Base-by-base conservation (phyloP, 2,797 vertebrate species). In the Poliocrania exsul region DNA sequence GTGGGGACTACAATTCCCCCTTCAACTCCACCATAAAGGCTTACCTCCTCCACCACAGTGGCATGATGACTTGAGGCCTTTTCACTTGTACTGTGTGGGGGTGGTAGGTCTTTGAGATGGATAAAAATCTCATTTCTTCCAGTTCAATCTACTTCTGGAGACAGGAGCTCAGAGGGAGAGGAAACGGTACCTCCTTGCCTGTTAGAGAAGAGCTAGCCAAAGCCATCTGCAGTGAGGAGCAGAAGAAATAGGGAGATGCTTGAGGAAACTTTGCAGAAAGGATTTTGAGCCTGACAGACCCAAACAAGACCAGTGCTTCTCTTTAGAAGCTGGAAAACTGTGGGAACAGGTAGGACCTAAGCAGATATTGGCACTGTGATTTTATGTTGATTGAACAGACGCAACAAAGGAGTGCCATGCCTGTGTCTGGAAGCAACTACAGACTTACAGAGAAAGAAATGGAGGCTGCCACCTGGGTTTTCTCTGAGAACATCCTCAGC, bases 41-140 rank as follows among this genome's bases (percentile, higher is more conserved):
- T 66, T 38, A 44, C 20, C 53, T 60, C 37, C 47, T 82, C 56
- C 58, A 18, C 51, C 1, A 0, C 0, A 0, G 31, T 4, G 3
- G 6, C 33, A 33, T 5, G 19, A 38, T 50, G 19, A 65, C 62
- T 54, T 70, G 44, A 80, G 72, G 47, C 44, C 35, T 88, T 88
- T 81, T 66, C 69, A 61, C 31, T 50, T 28, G 11, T 44, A 38
- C 31, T 19, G 50, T 70, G 38, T 65, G 47, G 13, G 5, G 46
- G 37, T 12, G 35, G 16, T 24, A 4, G 5, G 11, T 19, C 44
- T 82, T 65, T 66, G 60, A 82, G n/a, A 65, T 20, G 50, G 44
- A 79, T 7, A 72, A 79, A 33, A 9, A 9, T 16, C 37, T 57
- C 0, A 20, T 79, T 88, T 84, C 50, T 82, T 91, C 33, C 71